phyloP scores from a whole-genome alignment of 2,113 vertebrate species.

The Todiramphus saurophagus region DNA sequence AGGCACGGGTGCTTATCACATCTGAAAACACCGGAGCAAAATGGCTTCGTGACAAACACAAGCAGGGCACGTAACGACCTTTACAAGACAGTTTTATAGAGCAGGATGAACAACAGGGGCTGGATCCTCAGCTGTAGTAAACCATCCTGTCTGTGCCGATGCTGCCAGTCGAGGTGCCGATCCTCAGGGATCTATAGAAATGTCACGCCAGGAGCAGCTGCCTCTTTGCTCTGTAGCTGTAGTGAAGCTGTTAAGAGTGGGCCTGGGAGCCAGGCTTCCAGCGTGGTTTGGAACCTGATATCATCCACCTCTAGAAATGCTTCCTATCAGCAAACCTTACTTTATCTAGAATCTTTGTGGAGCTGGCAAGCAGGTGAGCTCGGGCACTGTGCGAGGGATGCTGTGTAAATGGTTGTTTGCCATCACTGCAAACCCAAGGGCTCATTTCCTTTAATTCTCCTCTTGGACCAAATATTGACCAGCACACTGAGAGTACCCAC shows the following conservation, averaged over 20 bases:
- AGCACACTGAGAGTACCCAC: not conserved
- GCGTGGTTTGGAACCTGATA: fast-evolving
- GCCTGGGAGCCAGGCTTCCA: not conserved
- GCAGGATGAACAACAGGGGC: constrained; percentile 18
- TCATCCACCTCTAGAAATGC: not conserved
- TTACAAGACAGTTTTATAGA: constrained; percentile 23
- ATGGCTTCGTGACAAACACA: not conserved
- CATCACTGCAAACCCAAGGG: not conserved
- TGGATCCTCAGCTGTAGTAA: not conserved
- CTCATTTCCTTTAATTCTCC: not conserved
- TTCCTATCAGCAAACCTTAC: not conserved
- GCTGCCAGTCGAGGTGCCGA: not conserved
- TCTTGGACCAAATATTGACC: not conserved
- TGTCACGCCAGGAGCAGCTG: not conserved
- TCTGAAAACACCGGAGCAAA: not conserved
- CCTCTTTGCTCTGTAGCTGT: not conserved
- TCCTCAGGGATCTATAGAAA: not conserved
- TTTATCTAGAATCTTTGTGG: not conserved
- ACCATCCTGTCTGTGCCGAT: not conserved
- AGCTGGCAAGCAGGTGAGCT: not conserved
- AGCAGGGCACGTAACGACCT: not conserved
- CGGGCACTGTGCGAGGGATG: not conserved
- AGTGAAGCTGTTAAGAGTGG: not conserved
- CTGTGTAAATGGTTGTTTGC: fast-evolving
- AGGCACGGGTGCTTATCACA: not conserved